Evolutionary conservation across 2,888 invertebrate species (phyloP).

Genomic region (Conomelus anceps): DNA sequence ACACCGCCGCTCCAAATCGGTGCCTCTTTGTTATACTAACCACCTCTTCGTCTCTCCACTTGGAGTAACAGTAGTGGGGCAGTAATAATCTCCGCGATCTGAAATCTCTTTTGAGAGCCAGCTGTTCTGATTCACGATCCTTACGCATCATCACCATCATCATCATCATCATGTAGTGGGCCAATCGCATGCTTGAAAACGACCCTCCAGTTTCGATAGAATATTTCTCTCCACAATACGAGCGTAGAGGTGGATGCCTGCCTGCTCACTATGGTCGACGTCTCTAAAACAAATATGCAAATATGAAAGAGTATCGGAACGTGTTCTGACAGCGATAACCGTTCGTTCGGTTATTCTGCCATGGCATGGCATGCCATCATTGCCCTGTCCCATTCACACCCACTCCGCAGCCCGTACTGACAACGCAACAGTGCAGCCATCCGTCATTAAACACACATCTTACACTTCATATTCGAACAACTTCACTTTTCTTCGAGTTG

Average conservation of each 20-base stretch:
- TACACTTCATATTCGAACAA: too few relatives aligned
- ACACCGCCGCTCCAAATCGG: too few relatives aligned
- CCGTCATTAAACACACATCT: too few relatives aligned
- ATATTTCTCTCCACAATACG: background rate
- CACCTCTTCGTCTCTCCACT: too few relatives aligned
- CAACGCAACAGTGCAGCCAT: too few relatives aligned
- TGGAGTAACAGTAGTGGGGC: too few relatives aligned
- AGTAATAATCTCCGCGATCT: too few relatives aligned
- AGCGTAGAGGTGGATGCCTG: background rate
- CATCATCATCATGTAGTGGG: background rate
- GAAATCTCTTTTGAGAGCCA: background rate
- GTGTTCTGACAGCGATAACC: background rate
- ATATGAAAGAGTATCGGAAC: background rate
- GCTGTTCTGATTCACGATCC: background rate
- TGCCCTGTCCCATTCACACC: background rate
- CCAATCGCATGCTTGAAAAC: background rate
- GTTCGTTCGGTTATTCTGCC: background rate
- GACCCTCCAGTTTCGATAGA: background rate
- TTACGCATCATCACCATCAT: background rate
- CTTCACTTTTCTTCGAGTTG: too few relatives aligned
- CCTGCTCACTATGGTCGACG: background rate
- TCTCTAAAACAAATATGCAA: background rate
- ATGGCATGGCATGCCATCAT: too few relatives aligned
- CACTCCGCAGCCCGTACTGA: background rate
- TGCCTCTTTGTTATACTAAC: too few relatives aligned